Conservation (phyloP, 1,140 invertebrate species). For the Pogonus chalceus region DNA sequence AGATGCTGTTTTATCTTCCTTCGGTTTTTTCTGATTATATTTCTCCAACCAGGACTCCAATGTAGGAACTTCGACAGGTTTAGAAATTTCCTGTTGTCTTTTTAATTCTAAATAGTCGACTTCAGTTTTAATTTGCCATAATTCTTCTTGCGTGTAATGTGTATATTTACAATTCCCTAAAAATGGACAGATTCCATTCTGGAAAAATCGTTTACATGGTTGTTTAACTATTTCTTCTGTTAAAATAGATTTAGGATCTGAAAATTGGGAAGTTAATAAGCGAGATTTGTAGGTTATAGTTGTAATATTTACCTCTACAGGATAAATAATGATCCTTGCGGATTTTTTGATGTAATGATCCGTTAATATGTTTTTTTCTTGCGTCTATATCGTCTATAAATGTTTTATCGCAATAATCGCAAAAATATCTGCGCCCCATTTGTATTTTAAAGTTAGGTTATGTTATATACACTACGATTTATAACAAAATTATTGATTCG, state of each 20-base stretch:
- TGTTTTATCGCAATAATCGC: constrained; percentile 58
- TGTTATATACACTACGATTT: too few species aligned
- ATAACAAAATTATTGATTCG: too few species aligned
- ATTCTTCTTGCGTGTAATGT: constrained; percentile 47
- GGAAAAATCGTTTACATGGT: constrained; percentile 44
- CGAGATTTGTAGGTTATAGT: constrained; percentile 4
- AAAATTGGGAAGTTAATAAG: constrained; percentile 16
- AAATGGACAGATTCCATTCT: constrained; percentile 48
- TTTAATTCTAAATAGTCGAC: constrained; percentile 30
- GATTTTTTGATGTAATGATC: constrained; percentile 48
- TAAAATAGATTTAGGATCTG: constrained; percentile 49
- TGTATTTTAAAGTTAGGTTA: not conserved
- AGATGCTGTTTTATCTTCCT: constrained; percentile 34
- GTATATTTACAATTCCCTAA: constrained; percentile 50
- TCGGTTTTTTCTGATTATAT: constrained; percentile 32
- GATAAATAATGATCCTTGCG: constrained; percentile 48
- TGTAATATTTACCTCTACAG: constrained; percentile 44
- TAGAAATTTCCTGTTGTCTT: constrained; percentile 16
- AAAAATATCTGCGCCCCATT: constrained; percentile 56
- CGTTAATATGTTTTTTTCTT: constrained; percentile 53
- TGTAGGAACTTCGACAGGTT: constrained; percentile 28
- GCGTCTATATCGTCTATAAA: constrained; percentile 50
- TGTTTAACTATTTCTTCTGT: constrained; percentile 47
- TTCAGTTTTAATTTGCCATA: constrained; percentile 42
- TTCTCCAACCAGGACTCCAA: constrained; percentile 39